Evolutionary conservation across 1,140 invertebrate genomes (phyloP), one percentile per base, ranked within the genome.

Genomic region (Muscidifurax raptorellus): DNA sequence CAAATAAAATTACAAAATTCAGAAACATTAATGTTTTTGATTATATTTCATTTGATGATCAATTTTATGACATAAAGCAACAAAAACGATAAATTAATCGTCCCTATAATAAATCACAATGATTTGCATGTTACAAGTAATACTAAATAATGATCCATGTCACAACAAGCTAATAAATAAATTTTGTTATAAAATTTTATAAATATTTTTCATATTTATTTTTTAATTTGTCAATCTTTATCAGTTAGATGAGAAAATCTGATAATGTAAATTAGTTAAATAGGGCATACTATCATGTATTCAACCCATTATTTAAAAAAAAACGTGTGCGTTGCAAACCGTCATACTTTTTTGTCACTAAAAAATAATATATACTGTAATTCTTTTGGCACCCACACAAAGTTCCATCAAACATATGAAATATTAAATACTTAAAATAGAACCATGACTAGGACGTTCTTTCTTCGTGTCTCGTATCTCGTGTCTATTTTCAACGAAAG

Each of bases 351-450:
- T 74, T 82, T 40, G 30, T 44, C 10, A 75, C 22, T 36, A 74
- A 47, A 74, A 47, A 81, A 32, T 0, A 81, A 80, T 5, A 66
- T n/a, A 18, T 44, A 71, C 40, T 27, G 47, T 64, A 40, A 25
- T 44, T n/a, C 76, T 66, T 52, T 84, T 84, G 82, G 82, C 82
- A 84, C 67, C 27, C 7, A 44, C 18, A 18, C 40, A 78, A 83
- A 59, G 9, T 77, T 32, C 64, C 64, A 66, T 25, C 0, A 83
- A 44, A 47, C 69, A 6, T 47, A 22, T 80, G 32, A 79, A 82
- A n/a, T 85, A 82, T 89, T 91, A 92, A 85, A 93, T 92, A 88
- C 88, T 91, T 88, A 92, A 90, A 89, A 91, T 92, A 88, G 90
- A 91, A 88, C 89, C 89, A 77, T 92, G 92, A 89, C 91, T 93